Base-by-base conservation (phyloP, 2,113 vertebrate species). In the Kobus ellipsiprymnus region DNA sequence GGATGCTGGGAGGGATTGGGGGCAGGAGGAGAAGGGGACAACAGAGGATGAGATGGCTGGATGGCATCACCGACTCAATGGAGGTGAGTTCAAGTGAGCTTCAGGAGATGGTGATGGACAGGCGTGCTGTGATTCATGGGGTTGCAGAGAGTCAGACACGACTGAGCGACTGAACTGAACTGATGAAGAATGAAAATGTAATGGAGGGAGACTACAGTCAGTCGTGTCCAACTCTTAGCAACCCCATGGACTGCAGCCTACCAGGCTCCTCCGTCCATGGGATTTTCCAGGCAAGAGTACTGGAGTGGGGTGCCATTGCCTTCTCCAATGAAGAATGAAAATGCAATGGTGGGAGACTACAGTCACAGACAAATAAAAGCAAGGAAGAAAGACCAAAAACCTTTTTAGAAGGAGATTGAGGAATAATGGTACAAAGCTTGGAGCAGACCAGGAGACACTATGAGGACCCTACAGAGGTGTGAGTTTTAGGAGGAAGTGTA, bases 191-290 rank as follows among this genome's bases (percentile, higher is more conserved):
- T 57, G 64, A 25, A 85, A 54, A 77, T 27, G 9, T 60, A 78
- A 78, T 29, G 10, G 88, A 84, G 48, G 23, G 77, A 92, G 59
- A 95, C 36, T 59, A 27, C 8, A 59, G 57, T 59, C 25, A 59
- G 57, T 27, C 25, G 0, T 59, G 57, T 13, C 4, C 4, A 0
- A 27, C 57, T 27, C 57, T 27, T 5, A 1, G 57, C 0, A 4
- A 59, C 57, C 25, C 25, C 25, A 5, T 27, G 57, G 57, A 59
- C 57, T 27, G 25, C 57, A 59, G 57, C 25, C 57, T 5, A 13
- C 27, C 27, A 29, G 25, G 27, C 59, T 60, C 59, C 59, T 29
- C 59, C 0, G 0, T 29, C 0, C 59, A 29, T 60, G 59, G 59
- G 59, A 14, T 60, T 60, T 29, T 60, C 59, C 59, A 60, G 59